Base-by-base conservation (phyloP, 1,140 invertebrate genomes). In the Drosophila ironensis region DNA sequence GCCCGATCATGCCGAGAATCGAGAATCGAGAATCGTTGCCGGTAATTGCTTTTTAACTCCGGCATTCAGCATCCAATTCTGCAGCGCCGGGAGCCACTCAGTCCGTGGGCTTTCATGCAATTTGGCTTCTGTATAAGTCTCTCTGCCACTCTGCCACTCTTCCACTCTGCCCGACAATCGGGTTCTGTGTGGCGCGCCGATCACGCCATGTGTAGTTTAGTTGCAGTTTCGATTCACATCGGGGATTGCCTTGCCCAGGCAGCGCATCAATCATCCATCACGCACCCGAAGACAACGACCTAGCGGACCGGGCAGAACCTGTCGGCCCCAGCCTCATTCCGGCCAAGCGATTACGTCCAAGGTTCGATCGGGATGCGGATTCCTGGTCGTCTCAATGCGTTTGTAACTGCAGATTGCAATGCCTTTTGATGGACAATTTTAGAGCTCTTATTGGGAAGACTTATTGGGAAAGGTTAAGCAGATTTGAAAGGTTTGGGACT, bases 51-150 rank as follows among this genome's bases (percentile, higher is more conserved):
- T 60, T 72, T 63, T 68, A 74, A 57, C 50, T 64, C 57, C 2
- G 59, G 14, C 59, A 38, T 54, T 48, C 51, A 53, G 25, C 51
- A 38, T 60, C 38, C 41, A 30, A 41, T 59, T 37, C 41, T 44
- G 47, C 50, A 53, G 42, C 33, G 60, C 72, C 72, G 40, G 59
- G 28, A 84, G 72, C 82, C 38, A 80, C 40, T 61, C 74, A 75
- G 61, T 57, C 63, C 68, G 50, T 64, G 57, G 47, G 71, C 73
- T 72, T 70, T 78, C 64, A 74, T 77, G 82, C 84, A 84, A 89
- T 89, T 89, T 84, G 77, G 82, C 87, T 89, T 89, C 87, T 89
- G 87, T 89, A 72, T 72, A 80, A 71, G 77, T 82, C 80, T 54
- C 87, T 54, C 77, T 61, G 46, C 60, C 22, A 35, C 24, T 30